These are phyloP conservation scores for Odontomachus brunneus DNA, from an alignment of 1,140 invertebrate genomes.

Conservation along the genomic window DNA sequence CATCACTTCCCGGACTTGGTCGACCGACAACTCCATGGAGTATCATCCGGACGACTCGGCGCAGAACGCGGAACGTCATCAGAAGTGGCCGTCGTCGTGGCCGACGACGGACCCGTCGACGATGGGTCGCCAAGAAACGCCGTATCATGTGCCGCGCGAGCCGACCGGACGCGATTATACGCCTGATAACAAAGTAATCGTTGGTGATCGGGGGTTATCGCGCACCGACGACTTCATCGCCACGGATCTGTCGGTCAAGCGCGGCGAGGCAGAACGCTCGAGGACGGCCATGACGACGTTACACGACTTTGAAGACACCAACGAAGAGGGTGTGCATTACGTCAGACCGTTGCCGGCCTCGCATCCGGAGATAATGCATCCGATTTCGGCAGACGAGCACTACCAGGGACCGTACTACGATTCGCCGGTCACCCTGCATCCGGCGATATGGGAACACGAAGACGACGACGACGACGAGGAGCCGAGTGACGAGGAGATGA, in stretches of 20 bases:
- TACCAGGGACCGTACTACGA: conserved; percentile 72
- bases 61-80: conserved; percentile 7
- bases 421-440: conserved; percentile 56
- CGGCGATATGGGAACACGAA: conserved; percentile 14
- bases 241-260: neutral
- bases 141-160: neutral
- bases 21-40: neutral
- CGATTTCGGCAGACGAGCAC: conserved; percentile 60
- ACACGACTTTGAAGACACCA: no score
- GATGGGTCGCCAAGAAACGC: neutral
- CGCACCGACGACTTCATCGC: neutral
- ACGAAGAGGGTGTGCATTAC: neutral
- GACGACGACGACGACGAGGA: neutral
- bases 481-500: conserved; percentile 6
- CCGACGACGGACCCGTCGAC: conserved; percentile 2
- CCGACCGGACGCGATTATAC: no score
- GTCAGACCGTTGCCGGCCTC: conserved; percentile 2
- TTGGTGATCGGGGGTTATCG: neutral
- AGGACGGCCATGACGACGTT: neutral
- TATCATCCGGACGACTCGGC: conserved; percentile 1
- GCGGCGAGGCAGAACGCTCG: neutral
- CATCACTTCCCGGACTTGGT: neutral
- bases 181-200: neutral
- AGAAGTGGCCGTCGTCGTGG: conserved; percentile 4
- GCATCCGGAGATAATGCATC: conserved; percentile 52